Evolutionary conservation across 2,797 vertebrate genomes (phyloP).

Genomic region (Chiroxiphia lanceolata): DNA sequence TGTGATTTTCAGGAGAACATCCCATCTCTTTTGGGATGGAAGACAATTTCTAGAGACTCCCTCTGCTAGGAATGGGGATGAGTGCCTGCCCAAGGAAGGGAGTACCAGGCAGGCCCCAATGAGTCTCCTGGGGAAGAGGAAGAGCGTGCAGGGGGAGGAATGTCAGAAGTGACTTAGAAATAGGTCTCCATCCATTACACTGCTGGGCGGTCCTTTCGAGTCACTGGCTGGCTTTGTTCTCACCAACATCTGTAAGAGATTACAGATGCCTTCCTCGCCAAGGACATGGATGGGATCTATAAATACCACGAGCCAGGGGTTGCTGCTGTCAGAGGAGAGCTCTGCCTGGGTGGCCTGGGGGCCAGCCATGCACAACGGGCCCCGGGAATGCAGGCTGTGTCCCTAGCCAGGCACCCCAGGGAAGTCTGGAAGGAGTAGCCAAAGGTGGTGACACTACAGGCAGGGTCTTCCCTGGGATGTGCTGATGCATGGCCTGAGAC

Average conservation of each 20-base stretch:
- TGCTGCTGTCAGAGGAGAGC: slow-evolving; percentile 19
- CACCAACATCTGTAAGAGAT: slow-evolving; percentile 70
- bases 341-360: slow-evolving; percentile 68
- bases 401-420: rapidly evolving
- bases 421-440: not conserved
- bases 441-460: not conserved
- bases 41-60: not conserved
- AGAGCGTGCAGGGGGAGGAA: not conserved
- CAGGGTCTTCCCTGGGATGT: not conserved
- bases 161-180: slow-evolving; percentile 32
- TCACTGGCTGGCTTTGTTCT: slow-evolving; percentile 70
- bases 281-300: slow-evolving; percentile 41
- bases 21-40: not conserved
- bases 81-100: not conserved
- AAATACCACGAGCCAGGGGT: slow-evolving; percentile 15
- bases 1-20: not conserved
- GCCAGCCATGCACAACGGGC: rapidly evolving
- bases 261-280: not conserved
- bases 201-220: not conserved
- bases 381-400: not conserved
- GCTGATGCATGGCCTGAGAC: not conserved
- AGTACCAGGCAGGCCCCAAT: not conserved
- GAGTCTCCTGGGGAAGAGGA: not conserved
- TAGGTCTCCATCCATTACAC: slow-evolving; percentile 30
- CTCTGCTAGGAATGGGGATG: rapidly evolving